Evolutionary conservation across 2,888 invertebrate genomes (phyloP).

Genomic region (Ormyrus nitidulus): DNA sequence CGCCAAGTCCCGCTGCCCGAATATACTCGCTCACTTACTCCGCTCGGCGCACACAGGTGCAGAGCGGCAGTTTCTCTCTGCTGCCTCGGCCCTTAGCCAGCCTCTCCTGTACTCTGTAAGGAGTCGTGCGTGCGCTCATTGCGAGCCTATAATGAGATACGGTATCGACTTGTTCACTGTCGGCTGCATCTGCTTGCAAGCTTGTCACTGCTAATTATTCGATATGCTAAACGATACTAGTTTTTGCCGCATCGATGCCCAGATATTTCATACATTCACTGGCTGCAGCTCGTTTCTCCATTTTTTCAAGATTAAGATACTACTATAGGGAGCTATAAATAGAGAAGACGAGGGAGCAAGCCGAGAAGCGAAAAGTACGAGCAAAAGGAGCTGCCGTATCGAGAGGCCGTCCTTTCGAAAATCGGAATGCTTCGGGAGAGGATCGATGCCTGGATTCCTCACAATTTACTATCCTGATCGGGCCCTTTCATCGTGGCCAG

Average conservation of each 20-base stretch:
- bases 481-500: slow-evolving; percentile 63
- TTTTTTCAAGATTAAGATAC: slow-evolving; percentile 57
- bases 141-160: slow-evolving; percentile 60
- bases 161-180: slow-evolving; percentile 60
- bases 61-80: slow-evolving; percentile 6
- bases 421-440: slow-evolving; percentile 61
- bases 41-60: not conserved
- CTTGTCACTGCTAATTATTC: not conserved
- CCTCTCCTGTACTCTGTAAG: slow-evolving; percentile 45
- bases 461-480: slow-evolving; percentile 64
- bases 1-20: not conserved
- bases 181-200: slow-evolving; percentile 40
- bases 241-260: slow-evolving; percentile 28
- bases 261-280: slow-evolving; percentile 50
- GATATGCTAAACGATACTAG: slow-evolving; percentile 6
- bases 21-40: not conserved
- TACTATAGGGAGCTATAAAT: slow-evolving; percentile 28
- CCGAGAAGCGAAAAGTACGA: slow-evolving; percentile 25
- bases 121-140: slow-evolving; percentile 6
- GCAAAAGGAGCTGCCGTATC: slow-evolving; percentile 16
- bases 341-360: slow-evolving; percentile 14
- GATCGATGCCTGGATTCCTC: slow-evolving; percentile 63
- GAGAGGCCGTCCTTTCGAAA: slow-evolving; percentile 35
- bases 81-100: slow-evolving; percentile 58
- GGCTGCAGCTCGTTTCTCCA: slow-evolving; percentile 27